A percentile compares a stretch with the other conserved stretches of the same genome.
These are phyloP conservation scores for Myopa testacea DNA, from an alignment of 2,888 invertebrate species.

Conservation along the genomic window DNA sequence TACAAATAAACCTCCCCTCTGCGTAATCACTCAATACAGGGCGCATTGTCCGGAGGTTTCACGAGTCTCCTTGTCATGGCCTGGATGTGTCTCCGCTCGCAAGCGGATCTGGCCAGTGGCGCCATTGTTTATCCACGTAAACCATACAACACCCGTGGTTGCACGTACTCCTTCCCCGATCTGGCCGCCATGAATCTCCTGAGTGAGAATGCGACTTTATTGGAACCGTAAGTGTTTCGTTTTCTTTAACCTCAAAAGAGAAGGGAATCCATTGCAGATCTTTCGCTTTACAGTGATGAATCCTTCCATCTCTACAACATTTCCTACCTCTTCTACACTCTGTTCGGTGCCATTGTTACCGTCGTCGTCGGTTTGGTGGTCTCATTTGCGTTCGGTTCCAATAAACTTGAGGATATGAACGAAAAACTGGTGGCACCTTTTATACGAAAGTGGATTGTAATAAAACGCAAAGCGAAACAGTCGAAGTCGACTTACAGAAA, in stretches of 20 bases:
- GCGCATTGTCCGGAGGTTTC: constrained; percentile 71
- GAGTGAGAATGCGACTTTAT: constrained; percentile 52
- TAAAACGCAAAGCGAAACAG: constrained; percentile 45
- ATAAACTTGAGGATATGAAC: constrained; percentile 72
- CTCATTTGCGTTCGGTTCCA: constrained; percentile 70
- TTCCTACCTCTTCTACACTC: constrained; percentile 84
- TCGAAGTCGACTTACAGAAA: constrained; percentile 19
- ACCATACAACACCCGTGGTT: constrained; percentile 70
- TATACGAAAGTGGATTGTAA: constrained; percentile 71
- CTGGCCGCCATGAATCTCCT: constrained; percentile 60
- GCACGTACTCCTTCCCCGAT: constrained; percentile 70
- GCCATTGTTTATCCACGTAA: constrained; percentile 69
- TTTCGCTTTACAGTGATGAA: constrained; percentile 49
- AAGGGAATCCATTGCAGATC: background rate
- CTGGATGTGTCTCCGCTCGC: constrained; percentile 72
- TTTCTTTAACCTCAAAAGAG: background rate
- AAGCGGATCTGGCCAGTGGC: constrained; percentile 70
- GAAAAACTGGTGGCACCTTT: constrained; percentile 78
- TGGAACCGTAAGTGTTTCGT: constrained; percentile 15
- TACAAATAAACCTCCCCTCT: background rate
- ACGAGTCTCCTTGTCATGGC: constrained; percentile 70
- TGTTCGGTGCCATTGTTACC: constrained; percentile 73
- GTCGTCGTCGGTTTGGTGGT: constrained; percentile 71
- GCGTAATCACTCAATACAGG: constrained; percentile 59
- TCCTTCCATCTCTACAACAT: constrained; percentile 74